These are phyloP conservation scores for Lepidotrigona ventralis DNA, from an alignment of 1,140 invertebrate species.

Conservation along the genomic window DNA sequence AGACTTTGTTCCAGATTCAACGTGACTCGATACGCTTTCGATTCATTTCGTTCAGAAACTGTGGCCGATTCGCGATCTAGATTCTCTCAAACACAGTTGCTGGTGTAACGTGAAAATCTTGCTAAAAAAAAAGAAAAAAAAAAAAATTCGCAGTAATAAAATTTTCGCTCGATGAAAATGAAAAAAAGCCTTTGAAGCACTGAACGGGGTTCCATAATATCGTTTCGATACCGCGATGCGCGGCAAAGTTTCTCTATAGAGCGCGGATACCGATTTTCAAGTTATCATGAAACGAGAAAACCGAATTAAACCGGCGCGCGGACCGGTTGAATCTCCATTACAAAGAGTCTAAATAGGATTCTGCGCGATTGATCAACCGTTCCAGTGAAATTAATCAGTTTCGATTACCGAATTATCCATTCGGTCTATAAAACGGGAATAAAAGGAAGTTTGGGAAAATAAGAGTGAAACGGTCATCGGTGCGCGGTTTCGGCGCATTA, in stretches of 20 bases:
- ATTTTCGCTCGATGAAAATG: no score
- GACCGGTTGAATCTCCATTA: neutral
- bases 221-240: neutral
- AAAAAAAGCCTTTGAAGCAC: neutral
- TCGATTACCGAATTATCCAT: constrained; percentile 21
- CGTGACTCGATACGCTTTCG: constrained; percentile 38
- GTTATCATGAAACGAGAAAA: neutral
- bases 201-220: neutral
- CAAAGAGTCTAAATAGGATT: neutral
- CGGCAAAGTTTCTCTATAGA: neutral
- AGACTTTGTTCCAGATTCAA: constrained; percentile 41
- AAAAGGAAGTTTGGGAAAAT: neutral
- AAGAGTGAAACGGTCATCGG: neutral
- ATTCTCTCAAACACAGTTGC: constrained; percentile 8
- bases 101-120: neutral
- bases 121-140: no score
- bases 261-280: neutral
- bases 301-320: neutral
- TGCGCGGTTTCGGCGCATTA: neutral
- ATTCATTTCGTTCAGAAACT: constrained; percentile 16
- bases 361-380: constrained; percentile 1
- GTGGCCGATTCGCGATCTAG: neutral
- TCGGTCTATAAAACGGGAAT: neutral
- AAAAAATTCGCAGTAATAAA: no score
- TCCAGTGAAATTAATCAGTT: neutral